phyloP scores from a whole-genome alignment of 2,888 invertebrate species.

The Smittia sp. region DNA sequence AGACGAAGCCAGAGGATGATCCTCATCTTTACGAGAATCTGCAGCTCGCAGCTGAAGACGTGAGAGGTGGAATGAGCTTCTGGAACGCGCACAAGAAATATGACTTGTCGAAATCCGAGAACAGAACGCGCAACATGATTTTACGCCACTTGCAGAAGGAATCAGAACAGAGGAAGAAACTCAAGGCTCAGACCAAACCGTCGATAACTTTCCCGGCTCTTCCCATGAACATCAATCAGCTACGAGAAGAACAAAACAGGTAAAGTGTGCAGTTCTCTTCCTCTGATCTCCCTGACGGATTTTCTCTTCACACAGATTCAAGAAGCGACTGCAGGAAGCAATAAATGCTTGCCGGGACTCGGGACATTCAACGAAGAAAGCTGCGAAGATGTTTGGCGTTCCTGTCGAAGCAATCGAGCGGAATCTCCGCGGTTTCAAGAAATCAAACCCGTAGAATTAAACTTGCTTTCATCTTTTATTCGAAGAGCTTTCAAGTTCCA shows the following conservation, averaged over 20 bases:
- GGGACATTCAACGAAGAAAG: constrained; percentile 53
- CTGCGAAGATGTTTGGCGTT: constrained; percentile 51
- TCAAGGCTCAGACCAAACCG: neutral
- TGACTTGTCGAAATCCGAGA: too few species aligned
- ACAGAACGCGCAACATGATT: neutral
- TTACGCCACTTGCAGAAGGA: neutral
- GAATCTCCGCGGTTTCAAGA: constrained; percentile 14
- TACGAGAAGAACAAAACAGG: constrained; percentile 47
- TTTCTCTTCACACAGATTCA: too few species aligned
- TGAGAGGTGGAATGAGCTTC: neutral
- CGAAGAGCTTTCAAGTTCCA: neutral
- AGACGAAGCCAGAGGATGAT: neutral
- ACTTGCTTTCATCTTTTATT: neutral
- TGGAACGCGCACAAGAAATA: constrained; percentile 22
- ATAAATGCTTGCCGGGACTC: constrained; percentile 49
- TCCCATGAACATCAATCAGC: neutral
- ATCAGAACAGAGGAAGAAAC: neutral
- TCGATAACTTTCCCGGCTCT: neutral
- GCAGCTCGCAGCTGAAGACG: neutral
- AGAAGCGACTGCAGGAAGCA: constrained; percentile 50
- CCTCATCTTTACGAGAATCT: neutral
- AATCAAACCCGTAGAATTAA: neutral
- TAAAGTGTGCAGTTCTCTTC: too few species aligned
- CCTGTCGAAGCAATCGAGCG: constrained; percentile 44
- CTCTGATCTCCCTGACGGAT: too few species aligned